Conservation (phyloP, 2,888 invertebrate species). For the Mamestra brassicae region DNA sequence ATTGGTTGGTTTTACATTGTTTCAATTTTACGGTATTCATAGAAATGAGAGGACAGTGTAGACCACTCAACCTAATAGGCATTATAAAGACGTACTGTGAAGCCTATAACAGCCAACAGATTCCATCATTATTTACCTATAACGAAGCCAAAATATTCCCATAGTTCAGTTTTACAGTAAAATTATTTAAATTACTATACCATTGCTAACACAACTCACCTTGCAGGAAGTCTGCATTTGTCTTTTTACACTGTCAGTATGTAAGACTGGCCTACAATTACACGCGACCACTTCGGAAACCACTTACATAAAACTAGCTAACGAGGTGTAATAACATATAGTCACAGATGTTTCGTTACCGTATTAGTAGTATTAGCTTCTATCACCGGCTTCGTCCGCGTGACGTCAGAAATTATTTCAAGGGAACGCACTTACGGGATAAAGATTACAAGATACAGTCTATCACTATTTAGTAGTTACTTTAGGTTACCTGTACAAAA, state of each 20-base stretch:
- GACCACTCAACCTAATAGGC: no score
- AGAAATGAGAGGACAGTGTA: no score
- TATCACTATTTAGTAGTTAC: no score
- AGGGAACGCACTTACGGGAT: no score
- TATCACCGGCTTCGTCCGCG: not conserved
- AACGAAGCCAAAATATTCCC: constrained; percentile 6
- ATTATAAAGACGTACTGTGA: not conserved
- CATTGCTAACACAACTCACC: constrained; percentile 61
- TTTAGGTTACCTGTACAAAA: no score
- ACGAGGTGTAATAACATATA: constrained; percentile 47
- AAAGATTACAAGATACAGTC: not conserved
- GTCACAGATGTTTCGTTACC: constrained; percentile 26
- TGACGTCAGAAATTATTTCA: not conserved
- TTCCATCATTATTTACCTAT: not conserved
- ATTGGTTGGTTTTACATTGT: no score
- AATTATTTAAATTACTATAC: constrained; percentile 52
- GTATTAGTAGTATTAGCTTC: constrained; percentile 6
- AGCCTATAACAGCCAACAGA: not conserved
- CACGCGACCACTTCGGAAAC: constrained; percentile 15
- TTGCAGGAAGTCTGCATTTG: constrained; percentile 52
- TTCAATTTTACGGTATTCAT: no score
- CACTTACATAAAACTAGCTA: constrained; percentile 51
- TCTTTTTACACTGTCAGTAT: constrained; percentile 34
- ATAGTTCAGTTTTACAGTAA: constrained; percentile 23
- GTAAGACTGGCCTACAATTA: constrained; percentile 36